Evolutionary conservation across 2,797 vertebrate species (phyloP), one percentile per base, ranked within the genome.

Genomic region (Mus caroli): DNA sequence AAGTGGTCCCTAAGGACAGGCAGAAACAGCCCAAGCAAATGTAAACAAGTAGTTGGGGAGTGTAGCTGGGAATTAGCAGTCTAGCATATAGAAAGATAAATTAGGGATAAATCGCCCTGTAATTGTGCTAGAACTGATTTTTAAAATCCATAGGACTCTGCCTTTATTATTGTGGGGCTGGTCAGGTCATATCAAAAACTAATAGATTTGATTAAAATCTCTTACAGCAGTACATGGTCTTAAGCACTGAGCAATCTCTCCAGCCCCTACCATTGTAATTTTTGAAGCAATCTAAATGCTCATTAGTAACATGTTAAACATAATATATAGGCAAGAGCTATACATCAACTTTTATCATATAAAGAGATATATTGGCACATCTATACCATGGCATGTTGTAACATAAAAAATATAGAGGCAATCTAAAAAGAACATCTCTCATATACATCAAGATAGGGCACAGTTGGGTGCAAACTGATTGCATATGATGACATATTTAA

Each of bases 291-390:
- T 9, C n/a, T 76, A 89, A 85, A 91, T 56, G 28, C 8, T 76
- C n/a, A 80, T 24, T 89, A 79, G 64, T 78, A 95, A 80, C n/a
- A 76, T 46, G 12, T 91, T 91, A 91, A 84, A 75, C 31, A 95
- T 54, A 92, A 92, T 87, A 83, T 37, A 80, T 26, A 82, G 19
- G 22, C n/a, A 60, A 62, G 19, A 71, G 22, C 6, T 54, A 17
- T 62, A 11, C 20, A 26, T 78, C 67, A 34, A 67, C 5, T 62
- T 62, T 28, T 31, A 50, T 31, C 20, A 78, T 13, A 71, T 11
- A 46, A n/a, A 50, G 28, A 92, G 34, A 73, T 24, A 37, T 69
- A 86, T 43, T 86, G n/a, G 9, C 24, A 50, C 4, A 7, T 60
- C 82, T 43, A 89, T 73, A n/a, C 34, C 34, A 82, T 90, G 31